Evolutionary conservation across 2,797 vertebrate genomes (phyloP), one percentile per base, ranked within the genome.

Genomic region (Malacoraja senta): DNA sequence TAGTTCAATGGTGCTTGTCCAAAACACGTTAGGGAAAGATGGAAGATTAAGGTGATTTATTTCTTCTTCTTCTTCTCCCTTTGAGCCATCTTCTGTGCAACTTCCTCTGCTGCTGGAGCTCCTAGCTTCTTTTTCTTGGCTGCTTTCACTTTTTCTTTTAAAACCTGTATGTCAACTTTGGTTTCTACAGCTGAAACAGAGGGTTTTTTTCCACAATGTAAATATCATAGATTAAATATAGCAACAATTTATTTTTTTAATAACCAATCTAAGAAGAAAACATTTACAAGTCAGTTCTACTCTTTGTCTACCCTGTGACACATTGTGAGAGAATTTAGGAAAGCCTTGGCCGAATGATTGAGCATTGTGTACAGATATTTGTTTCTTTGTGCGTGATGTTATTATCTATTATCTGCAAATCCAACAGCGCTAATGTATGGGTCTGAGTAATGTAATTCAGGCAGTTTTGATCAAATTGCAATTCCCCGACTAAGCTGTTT

Each of bases 71-170:
- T 98, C 94, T 97, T 98, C 94, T 95, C 94, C 29, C 94, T 95
- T 92, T 94, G 93, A 94, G 95, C 95, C 94, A 95, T 94, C 94
- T 95, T 95, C 94, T 97, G 94, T 26, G 96, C 96, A 0, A 96
- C 94, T 79, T 97, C 96, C 94, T 95, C 97, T 61, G 95, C 94
- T 0, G 97, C 96, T 24, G 98, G 98, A 80, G 98, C 98, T 74
- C 99, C 98, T 38, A 99, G 96, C 94, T 98, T 99, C 96, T 98
- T 99, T 44, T 95, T 97, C 96, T 98, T 99, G 71, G 98, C 98
- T 94, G 97, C 98, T 95, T 97, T 98, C 91, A 99, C 97, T 94
- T 99, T 99, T 24, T 98, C 97, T 95, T 99, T 99, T 94, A 99
- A 96, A 71, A 96, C 96, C n/a, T 97, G 95, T 29, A 99, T 96